phyloP scores from a whole-genome alignment of 2,888 invertebrate genomes.

The Leistus spinibarbis region DNA sequence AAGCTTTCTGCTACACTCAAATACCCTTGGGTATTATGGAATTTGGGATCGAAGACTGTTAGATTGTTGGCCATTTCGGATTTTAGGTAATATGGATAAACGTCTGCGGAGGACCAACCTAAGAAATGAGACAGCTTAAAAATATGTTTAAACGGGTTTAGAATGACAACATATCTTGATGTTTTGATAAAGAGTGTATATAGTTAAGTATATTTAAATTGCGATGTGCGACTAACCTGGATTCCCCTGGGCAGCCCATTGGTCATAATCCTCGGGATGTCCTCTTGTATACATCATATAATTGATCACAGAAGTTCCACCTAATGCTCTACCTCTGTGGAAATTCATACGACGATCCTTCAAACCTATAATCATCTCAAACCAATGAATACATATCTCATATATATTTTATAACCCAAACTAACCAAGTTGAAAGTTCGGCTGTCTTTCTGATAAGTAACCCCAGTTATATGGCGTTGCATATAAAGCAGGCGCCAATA shows the following conservation, averaged over 20 bases:
- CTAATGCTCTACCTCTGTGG: conserved; percentile 75
- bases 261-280: conserved; percentile 73
- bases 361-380: conserved; percentile 44
- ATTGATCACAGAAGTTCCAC: conserved; percentile 80
- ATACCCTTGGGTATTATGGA: conserved; percentile 64
- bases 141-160: background rate
- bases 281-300: conserved; percentile 82
- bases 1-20: conserved; percentile 60
- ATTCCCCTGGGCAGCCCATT: conserved; percentile 72
- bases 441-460: conserved; percentile 64
- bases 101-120: conserved; percentile 76
- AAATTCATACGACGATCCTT: conserved; percentile 50
- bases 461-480: conserved; percentile 66
- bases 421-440: conserved; percentile 55
- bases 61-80: conserved; percentile 70
- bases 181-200: too few species aligned
- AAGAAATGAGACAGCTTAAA: conserved; percentile 59
- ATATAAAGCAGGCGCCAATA: conserved; percentile 61
- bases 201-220: too few species aligned
- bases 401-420: background rate
- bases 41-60: conserved; percentile 60
- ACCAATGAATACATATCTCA: background rate
- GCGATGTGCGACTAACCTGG: conserved; percentile 55
- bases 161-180: too few species aligned
- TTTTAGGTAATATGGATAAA: conserved; percentile 80